These are phyloP conservation scores for Agapetus fuscipes DNA, from an alignment of 2,888 invertebrate species.

Conservation along the genomic window DNA sequence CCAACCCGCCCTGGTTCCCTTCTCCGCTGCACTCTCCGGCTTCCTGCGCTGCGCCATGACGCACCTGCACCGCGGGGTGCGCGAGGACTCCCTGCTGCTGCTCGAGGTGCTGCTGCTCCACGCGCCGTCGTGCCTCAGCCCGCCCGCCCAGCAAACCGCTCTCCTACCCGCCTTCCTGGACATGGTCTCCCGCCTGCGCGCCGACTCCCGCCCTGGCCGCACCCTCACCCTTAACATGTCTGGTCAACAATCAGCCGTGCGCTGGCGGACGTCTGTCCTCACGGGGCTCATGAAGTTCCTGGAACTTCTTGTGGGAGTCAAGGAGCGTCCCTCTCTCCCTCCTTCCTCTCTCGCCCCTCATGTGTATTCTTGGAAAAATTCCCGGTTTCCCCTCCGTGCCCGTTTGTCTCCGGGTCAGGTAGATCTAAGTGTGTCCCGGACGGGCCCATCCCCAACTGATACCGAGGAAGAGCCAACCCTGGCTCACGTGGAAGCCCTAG, in stretches of 20 bases:
- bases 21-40: too few relatives aligned
- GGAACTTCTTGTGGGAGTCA: slow-evolving; percentile 29
- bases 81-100: slow-evolving; percentile 72
- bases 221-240: slow-evolving; percentile 60
- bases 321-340: too few relatives aligned
- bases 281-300: slow-evolving; percentile 57
- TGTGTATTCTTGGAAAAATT: too few relatives aligned
- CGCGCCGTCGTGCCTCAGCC: slow-evolving; percentile 54
- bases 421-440: slow-evolving; percentile 28
- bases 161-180: slow-evolving; percentile 73
- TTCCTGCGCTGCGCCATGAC: slow-evolving; percentile 84
- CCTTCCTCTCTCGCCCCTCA: too few relatives aligned
- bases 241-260: slow-evolving; percentile 62
- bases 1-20: too few relatives aligned
- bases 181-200: slow-evolving; percentile 68
- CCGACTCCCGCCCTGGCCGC: slow-evolving; percentile 55
- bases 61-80: slow-evolving; percentile 69
- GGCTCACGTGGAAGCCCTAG: slow-evolving; percentile 54
- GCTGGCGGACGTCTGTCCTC: slow-evolving; percentile 71
- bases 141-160: slow-evolving; percentile 56
- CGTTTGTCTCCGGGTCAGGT: slow-evolving; percentile 36
- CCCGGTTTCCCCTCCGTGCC: too few relatives aligned
- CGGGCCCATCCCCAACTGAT: too few relatives aligned
- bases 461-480: slow-evolving; percentile 45
- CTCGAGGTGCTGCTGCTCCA: slow-evolving; percentile 66